A percentile compares a stretch with the other conserved stretches of the same genome.
Conservation (phyloP, 2,113 vertebrate genomes). For the Todiramphus saurophagus region DNA sequence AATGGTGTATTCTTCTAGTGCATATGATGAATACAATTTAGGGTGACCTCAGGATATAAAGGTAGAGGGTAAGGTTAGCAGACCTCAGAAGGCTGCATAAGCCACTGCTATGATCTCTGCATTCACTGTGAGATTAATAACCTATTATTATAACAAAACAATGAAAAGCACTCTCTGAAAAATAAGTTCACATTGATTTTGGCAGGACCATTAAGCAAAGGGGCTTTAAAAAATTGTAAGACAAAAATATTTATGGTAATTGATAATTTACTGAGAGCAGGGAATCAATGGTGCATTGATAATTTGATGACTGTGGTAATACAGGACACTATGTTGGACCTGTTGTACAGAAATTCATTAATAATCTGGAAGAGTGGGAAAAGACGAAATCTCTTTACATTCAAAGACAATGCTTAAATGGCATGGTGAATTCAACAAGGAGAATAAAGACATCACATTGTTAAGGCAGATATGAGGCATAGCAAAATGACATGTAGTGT, state of each 20-base stretch:
- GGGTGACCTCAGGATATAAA: not conserved
- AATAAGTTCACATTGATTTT: not conserved
- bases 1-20: not conserved
- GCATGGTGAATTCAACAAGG: not conserved
- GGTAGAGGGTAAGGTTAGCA: not conserved
- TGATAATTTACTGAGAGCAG: not conserved
- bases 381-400: not conserved
- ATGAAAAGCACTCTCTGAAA: not conserved
- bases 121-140: not conserved
- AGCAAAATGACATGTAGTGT: not conserved
- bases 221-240: not conserved
- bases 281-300: not conserved
- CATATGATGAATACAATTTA: not conserved
- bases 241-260: not conserved
- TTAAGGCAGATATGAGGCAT: not conserved
- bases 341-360: not conserved
- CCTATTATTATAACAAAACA: not conserved
- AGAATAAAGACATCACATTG: not conserved
- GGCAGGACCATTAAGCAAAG: not conserved
- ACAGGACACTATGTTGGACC: not conserved
- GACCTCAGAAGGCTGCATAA: not conserved
- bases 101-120: not conserved
- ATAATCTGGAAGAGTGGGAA: not conserved
- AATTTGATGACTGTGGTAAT: not conserved
- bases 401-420: not conserved